Conservation (phyloP, 2,113 vertebrate genomes). For the Rhinoderma darwinii region DNA sequence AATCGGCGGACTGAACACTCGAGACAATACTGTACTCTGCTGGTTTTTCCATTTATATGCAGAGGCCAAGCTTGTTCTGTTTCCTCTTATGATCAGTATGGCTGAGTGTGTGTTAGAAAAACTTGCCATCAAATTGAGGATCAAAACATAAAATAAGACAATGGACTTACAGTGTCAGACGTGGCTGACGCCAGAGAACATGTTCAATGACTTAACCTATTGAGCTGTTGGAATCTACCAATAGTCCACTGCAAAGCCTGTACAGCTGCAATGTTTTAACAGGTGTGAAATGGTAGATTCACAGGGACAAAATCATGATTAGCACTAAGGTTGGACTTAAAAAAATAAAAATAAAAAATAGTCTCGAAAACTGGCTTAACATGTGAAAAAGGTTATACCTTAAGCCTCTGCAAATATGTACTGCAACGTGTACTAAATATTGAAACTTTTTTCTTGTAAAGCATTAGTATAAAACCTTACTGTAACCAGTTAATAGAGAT, state of each 20-base stretch:
- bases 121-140: conserved; percentile 30
- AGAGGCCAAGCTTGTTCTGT: not conserved
- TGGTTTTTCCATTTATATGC: conserved; percentile 7
- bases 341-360: not conserved
- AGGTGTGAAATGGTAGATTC: conserved; percentile 54
- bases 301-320: conserved; percentile 13
- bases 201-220: conserved; percentile 50
- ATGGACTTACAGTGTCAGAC: conserved; percentile 45
- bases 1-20: not conserved
- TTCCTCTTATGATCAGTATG: conserved; percentile 26
- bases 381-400: conserved; percentile 3
- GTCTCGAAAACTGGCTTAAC: not conserved
- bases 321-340: conserved; percentile 9
- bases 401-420: not conserved
- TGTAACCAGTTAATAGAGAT: not conserved
- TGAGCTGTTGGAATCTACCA: conserved; percentile 53
- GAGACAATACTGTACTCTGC: not conserved
- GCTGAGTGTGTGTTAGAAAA: conserved; percentile 24
- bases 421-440: conserved; percentile 10
- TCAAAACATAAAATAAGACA: conserved; percentile 52
- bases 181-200: conserved; percentile 47
- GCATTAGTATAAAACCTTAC: not conserved
- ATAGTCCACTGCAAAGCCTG: conserved; percentile 45
- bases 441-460: not conserved
- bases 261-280: conserved; percentile 53